Evolutionary conservation across 1,140 invertebrate genomes (phyloP), one percentile per base, ranked within the genome.

Genomic region (Alviniconcha marisindica): DNA sequence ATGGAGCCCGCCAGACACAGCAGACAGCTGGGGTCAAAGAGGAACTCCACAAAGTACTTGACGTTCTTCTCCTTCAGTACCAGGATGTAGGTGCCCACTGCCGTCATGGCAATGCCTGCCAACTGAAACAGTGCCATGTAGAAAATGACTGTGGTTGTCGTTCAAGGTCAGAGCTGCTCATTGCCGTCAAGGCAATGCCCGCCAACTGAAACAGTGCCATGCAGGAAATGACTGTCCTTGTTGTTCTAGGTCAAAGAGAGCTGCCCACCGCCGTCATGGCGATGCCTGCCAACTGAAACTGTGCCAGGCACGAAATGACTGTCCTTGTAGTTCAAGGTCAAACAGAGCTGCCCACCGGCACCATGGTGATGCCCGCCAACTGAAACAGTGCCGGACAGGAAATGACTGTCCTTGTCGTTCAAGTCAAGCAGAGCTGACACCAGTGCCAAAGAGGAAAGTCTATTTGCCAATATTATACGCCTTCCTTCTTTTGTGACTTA

Each of bases 11-110:
- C 95, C 79, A 98, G 95, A 21, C 97, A 96, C 93, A 99, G 96
- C 3, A 83, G 48, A 66, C 98, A 94, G 14, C 97, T 97, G 86
- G 98, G 96, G 92, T 99, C 98, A 56, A 98, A 94, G 83, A 98
- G 95, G 54, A 98, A 95, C 93, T 98, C 97, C 88, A 98, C 97
- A 5, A 97, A 95, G 85, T 96, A 97, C 88, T 97, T 96, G 54
- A 98, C 93, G 24, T 96, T 95, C 92, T 97, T 96, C 94, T 96
- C 96, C 95, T 98, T 98, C 89, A 97, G 96, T 82, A 97, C 95
- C 91, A 98, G 97, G 14, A 97, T 96, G 92, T 98, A 98, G 0
- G 97, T 93, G 24, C 97, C 97, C 71, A 98, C 95, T 40, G 95
- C 96, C 71, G 97, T 96, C 15, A 98, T 92, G 12, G 97, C 92